A percentile compares a stretch with the other conserved stretches of the same genome.
These are phyloP conservation scores for Lontra canadensis DNA, from an alignment of 2,113 vertebrate species.

Conservation along the genomic window DNA sequence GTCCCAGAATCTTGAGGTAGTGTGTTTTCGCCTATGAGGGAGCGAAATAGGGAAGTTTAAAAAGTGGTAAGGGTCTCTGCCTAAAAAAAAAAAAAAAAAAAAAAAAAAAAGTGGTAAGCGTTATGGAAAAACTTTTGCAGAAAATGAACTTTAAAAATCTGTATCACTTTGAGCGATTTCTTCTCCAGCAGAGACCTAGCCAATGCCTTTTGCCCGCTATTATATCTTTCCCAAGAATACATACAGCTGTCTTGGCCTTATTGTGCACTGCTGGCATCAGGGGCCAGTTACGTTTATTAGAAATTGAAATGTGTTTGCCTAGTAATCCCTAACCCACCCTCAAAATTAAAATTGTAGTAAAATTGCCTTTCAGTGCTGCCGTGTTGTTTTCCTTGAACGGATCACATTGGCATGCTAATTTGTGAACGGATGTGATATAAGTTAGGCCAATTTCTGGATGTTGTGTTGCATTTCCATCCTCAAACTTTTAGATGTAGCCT, in stretches of 20 bases:
- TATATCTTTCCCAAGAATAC: slow-evolving; percentile 64
- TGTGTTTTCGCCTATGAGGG: neutral
- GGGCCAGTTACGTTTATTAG: slow-evolving; percentile 59
- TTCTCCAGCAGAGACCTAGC: neutral
- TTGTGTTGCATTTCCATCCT: neutral
- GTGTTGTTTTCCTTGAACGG: neutral
- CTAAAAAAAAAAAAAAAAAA: too few species aligned
- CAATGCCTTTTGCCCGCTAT: neutral
- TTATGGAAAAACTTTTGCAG: slow-evolving; percentile 35
- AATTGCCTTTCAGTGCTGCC: neutral
- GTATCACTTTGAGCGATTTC: neutral
- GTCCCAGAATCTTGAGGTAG: slow-evolving; percentile 8
- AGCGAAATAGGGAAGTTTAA: slow-evolving; percentile 30
- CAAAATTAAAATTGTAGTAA: slow-evolving; percentile 7
- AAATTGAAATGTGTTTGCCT: slow-evolving; percentile 53
- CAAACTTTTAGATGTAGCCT: neutral
- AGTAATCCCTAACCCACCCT: neutral
- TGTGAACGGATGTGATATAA: neutral
- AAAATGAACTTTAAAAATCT: slow-evolving; percentile 45
- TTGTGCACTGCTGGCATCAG: neutral
- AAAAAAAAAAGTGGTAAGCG: neutral
- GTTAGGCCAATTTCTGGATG: neutral
- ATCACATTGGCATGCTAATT: neutral
- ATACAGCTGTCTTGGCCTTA: neutral
- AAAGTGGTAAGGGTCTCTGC: neutral